Evolutionary conservation across 2,888 invertebrate species (phyloP).

Genomic region (Agonopterix alstromeriana): DNA sequence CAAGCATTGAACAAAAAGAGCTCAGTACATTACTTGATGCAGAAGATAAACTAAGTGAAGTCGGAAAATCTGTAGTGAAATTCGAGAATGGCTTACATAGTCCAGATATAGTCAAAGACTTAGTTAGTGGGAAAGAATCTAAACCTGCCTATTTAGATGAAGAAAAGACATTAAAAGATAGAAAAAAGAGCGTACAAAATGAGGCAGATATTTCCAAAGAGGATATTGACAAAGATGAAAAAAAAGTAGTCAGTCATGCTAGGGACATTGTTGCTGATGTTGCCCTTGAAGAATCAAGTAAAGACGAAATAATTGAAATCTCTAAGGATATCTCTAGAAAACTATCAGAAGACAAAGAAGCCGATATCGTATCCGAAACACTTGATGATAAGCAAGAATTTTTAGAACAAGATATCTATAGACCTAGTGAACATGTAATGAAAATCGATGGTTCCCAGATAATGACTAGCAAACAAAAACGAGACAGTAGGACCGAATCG

Average conservation of each 20-base stretch:
- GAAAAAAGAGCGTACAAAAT: too few species aligned
- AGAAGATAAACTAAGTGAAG: not conserved
- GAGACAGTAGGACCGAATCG: conserved; percentile 10
- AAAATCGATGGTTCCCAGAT: not conserved
- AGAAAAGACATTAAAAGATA: too few species aligned
- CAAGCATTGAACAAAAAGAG: too few species aligned
- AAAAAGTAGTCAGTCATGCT: not conserved
- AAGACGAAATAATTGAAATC: not conserved
- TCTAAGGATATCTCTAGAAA: not conserved
- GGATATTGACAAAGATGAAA: not conserved
- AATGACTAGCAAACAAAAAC: not conserved
- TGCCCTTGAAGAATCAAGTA: not conserved
- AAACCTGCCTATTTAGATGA: not conserved
- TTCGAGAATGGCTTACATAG: conserved; percentile 12
- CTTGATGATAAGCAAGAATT: not conserved
- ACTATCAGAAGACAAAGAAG: not conserved
- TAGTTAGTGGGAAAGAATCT: not conserved
- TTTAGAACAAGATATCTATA: not conserved
- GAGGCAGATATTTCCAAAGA: not conserved
- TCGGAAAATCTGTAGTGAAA: not conserved
- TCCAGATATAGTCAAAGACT: conserved; percentile 15
- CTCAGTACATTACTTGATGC: not conserved
- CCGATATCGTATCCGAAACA: not conserved
- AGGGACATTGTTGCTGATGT: not conserved
- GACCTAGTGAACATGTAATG: not conserved